Evolutionary conservation across 2,888 invertebrate species (phyloP), one percentile per base, ranked within the genome.

Genomic region (Dione vanillae): DNA sequence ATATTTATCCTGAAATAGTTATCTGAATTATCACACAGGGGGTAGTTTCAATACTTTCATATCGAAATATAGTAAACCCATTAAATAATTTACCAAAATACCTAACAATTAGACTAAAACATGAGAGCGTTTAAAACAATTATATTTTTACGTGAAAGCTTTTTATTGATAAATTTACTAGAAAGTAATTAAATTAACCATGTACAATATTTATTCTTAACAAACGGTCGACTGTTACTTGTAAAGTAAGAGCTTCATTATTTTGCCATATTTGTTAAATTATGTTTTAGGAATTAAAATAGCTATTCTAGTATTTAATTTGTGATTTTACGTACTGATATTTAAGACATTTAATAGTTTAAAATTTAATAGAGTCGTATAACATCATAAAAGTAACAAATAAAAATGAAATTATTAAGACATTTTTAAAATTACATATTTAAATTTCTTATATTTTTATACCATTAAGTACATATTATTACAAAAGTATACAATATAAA

Each of bases 51-150:
- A 41, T 43, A 12, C 6, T 59, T 43, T 43, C 14, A 59, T 43
- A 1, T 14, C 20, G 14, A 43, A 59, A 43, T n/a, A 59, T 59
- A 20, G 41, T 59, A 43, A 43, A 1, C 3, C 41, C 43, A 27
- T 41, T 59, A 59, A 43, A 43, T n/a, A 20, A 61, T n/a, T 61
- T 27, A 27, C 43, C 43, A 61, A 61, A 61, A 27, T 43, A 43
- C 41, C 37, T 59, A 61, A 40, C 27, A 70, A 73, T 51, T 65
- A 73, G 73, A 73, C 73, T 65, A 73, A 70, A 70, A 73, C 70
- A 52, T 70, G 73, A 73, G 68, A 73, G 73, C 43, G 45, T 41
- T 58, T 49, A 41, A 37, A 58, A 69, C 54, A 47, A 47, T 64
- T 62, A 51, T 45, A 47, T 47, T 37, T 19, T 37, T 37, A 62